Conservation (phyloP, 2,797 vertebrate species). For the Margarornis squamiger region DNA sequence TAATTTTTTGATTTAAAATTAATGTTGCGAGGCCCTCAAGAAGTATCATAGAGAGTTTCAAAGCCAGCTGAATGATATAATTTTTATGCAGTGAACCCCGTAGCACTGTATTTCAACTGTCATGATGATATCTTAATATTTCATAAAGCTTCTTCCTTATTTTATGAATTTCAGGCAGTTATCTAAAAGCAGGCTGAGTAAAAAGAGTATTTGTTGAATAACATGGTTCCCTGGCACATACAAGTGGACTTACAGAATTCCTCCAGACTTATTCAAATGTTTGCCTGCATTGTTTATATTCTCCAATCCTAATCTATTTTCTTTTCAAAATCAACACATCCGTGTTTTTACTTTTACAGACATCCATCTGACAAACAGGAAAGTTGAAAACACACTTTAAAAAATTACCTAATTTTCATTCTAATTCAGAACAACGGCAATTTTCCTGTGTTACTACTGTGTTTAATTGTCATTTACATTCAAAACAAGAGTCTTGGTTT, state of each 20-base stretch:
- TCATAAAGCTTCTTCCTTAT: neutral
- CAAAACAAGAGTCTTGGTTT: neutral
- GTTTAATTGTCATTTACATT: neutral
- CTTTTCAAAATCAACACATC: neutral
- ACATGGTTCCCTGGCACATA: neutral
- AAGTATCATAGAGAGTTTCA: neutral
- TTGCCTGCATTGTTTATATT: neutral
- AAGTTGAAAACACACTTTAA: neutral
- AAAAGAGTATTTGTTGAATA: neutral
- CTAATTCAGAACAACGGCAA: neutral
- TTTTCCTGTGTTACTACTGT: neutral
- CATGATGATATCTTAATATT: neutral
- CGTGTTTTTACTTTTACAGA: neutral
- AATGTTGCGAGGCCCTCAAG: neutral
- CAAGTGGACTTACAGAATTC: neutral
- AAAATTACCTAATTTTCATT: neutral
- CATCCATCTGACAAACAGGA: neutral
- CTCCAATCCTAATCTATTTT: neutral
- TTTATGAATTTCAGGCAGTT: constrained; percentile 6
- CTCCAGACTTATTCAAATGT: neutral
- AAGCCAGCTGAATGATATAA: neutral
- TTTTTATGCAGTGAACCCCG: constrained; percentile 1
- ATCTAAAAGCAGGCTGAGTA: neutral
- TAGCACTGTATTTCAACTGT: neutral
- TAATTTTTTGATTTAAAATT: constrained; percentile 8